phyloP scores from a whole-genome alignment of 2,113 vertebrate genomes.

The Bubo bubo region DNA sequence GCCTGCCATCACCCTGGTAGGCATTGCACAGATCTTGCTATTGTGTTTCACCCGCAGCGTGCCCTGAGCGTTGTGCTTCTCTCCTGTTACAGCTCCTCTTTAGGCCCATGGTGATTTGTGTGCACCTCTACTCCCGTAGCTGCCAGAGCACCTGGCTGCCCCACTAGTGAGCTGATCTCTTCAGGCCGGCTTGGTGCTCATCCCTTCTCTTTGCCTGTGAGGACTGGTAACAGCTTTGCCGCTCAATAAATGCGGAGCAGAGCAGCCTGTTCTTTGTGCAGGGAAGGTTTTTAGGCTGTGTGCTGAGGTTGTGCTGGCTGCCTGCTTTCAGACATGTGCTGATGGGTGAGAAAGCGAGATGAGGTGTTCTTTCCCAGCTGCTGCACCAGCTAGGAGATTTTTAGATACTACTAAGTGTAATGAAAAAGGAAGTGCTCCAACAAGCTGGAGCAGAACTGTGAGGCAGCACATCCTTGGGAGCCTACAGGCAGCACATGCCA shows the following conservation, averaged over 20 bases:
- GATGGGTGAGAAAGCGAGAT: not conserved
- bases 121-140: not conserved
- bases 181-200: not conserved
- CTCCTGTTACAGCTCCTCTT: not conserved
- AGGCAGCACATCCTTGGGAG: fast-evolving
- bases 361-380: not conserved
- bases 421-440: not conserved
- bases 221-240: not conserved
- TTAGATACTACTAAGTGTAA: not conserved
- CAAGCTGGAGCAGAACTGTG: not conserved
- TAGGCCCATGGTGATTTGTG: not conserved
- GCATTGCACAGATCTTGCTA: not conserved
- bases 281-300: not conserved
- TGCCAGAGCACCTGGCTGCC: not conserved
- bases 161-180: not conserved
- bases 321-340: not conserved
- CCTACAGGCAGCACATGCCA: not conserved
- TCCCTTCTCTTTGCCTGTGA: not conserved
- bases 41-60: not conserved
- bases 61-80: not conserved
- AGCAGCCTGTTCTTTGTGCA: not conserved
- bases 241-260: not conserved
- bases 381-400: not conserved
- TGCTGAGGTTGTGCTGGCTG: not conserved
- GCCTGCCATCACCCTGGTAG: fast-evolving